phyloP scores from a whole-genome alignment of 2,888 invertebrate species.

The Oligia fasciuncula region DNA sequence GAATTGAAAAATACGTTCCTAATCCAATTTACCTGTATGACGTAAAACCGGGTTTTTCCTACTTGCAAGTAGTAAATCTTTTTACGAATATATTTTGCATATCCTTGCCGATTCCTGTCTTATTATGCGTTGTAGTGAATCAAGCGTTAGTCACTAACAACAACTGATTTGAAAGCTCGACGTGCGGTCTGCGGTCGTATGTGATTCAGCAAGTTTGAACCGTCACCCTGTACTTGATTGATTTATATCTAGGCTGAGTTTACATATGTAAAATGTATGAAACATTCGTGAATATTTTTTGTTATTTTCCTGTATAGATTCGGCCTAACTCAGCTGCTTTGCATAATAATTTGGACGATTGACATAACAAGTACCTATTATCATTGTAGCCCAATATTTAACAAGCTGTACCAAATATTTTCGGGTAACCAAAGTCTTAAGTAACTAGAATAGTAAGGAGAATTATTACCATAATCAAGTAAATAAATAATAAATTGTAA shows the following conservation, averaged over 20 bases:
- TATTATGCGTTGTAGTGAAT: slow-evolving; percentile 36
- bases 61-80: slow-evolving; percentile 42
- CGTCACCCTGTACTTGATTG: slow-evolving; percentile 27
- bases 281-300: not conserved
- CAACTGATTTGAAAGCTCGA: slow-evolving; percentile 35
- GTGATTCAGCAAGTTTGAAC: slow-evolving; percentile 46
- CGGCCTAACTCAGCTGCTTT: not conserved
- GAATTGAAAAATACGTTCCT: slow-evolving; percentile 3
- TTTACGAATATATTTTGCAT: slow-evolving; percentile 14
- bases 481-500: slow-evolving; percentile 1
- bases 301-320: slow-evolving; percentile 11
- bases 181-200: slow-evolving; percentile 48
- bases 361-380: too few species aligned
- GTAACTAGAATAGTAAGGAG: not conserved
- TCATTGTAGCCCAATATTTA: not conserved
- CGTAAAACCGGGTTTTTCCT: slow-evolving; percentile 45
- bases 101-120: slow-evolving; percentile 29
- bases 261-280: not conserved
- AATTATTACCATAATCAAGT: slow-evolving; percentile 2
- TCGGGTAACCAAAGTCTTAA: not conserved
- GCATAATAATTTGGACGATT: too few species aligned
- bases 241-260: slow-evolving; percentile 40
- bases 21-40: slow-evolving; percentile 23
- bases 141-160: slow-evolving; percentile 37
- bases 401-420: not conserved